Conservation (phyloP, 2,888 invertebrate genomes). For the Drosophila anomalata region DNA sequence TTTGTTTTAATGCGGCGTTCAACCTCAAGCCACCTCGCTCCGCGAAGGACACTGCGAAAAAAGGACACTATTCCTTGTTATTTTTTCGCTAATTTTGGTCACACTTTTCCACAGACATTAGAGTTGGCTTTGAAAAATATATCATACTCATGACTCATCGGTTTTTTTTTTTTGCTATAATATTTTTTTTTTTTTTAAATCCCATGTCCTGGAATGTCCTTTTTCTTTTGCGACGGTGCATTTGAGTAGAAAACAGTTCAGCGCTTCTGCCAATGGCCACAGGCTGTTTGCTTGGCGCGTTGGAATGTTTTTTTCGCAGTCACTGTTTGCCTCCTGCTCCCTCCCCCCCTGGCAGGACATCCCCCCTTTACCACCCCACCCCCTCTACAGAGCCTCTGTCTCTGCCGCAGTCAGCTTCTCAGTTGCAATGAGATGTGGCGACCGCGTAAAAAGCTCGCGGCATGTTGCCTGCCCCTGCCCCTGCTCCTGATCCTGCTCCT, state of each 20-base stretch:
- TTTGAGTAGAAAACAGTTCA: constrained; percentile 2
- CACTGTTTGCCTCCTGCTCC: constrained; percentile 14
- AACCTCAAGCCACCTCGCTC: constrained; percentile 6
- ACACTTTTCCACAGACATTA: neutral
- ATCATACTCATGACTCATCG: neutral
- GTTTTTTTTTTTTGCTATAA: neutral
- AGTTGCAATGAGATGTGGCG: constrained; percentile 9
- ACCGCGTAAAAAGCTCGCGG: constrained; percentile 44
- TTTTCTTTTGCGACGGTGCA: neutral
- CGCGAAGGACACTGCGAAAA: neutral
- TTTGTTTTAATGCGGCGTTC: constrained; percentile 50
- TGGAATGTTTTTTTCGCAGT: constrained; percentile 42
- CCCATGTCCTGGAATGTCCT: neutral
- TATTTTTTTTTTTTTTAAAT: neutral
- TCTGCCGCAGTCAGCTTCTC: no score
- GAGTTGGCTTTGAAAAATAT: neutral
- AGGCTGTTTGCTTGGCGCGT: constrained; percentile 45
- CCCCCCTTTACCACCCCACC: no score
- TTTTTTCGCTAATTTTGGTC: neutral
- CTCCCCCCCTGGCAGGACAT: neutral
- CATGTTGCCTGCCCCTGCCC: constrained; percentile 36
- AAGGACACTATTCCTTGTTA: neutral
- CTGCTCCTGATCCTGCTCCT: neutral
- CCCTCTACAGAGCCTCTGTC: no score
- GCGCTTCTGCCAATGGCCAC: constrained; percentile 22